Base-by-base conservation (phyloP, 2,797 vertebrate species). In the Microtus agrestis region DNA sequence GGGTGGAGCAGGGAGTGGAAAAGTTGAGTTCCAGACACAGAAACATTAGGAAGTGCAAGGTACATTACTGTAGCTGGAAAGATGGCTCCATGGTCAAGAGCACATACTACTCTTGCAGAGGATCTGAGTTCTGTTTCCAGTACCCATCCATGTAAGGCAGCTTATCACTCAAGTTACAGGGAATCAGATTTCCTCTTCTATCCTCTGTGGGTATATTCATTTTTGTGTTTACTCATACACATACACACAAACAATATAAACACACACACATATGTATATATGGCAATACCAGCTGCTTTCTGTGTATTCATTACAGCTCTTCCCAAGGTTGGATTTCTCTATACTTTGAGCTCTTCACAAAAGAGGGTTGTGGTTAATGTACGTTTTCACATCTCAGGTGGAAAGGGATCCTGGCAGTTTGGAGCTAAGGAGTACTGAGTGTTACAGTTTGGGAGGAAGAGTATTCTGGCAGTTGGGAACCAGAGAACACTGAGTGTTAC, bases 1-100 rank as follows among this genome's bases (percentile, higher is more conserved):
- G 6, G 3, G 8, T 1, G 34, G 69, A 27, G 34, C 19, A 11
- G 17, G 27, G 79, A 80, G 27, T 37, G 43, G 46, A 46, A 1
- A 1, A 15, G 37, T 10, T 23, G 34, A 2, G 11, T n/a, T 13
- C 10, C 40, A 74, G n/a, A 79, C 1, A 6, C 0, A 27, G 29
- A 25, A 14, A 25, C 14, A 2, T 10, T 14, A 48, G 63, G 29
- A 69, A 25, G 7, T 6, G 19, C 12, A 27, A 76, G 73, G 40
- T 25, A 76, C 23, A 69, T 5, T 34, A 34, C 15, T 69, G 31
- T 69, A 17, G 65, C 31, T 69, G 14, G 65, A 69, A 31, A 69
- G 6, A 69, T n/a, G 12, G 31, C 7, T 69, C 27, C 13, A 31
- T 67, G 11, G 29, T 67, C 27, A 67, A 67, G 29, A 65, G 12